Base-by-base conservation (phyloP, 2,888 invertebrate species). In the Parnassius apollo region DNA sequence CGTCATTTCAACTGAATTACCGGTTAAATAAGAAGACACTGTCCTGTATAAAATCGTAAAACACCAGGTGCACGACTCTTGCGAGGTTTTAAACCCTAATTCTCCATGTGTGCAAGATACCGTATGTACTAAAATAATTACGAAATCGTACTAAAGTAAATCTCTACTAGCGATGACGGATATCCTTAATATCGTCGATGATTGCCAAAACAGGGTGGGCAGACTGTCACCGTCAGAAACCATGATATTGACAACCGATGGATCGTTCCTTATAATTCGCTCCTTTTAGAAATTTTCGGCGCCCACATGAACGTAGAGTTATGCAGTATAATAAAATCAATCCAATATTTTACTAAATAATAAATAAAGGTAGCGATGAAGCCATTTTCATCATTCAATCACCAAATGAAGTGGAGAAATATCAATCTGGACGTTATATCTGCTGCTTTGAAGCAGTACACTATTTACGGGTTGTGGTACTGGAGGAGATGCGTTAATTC, bases 171-270 rank as follows among this genome's bases (percentile, higher is more conserved):
- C 61, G 67, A 71, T 64, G 69, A 72, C 58, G 70, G 71, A 59
- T 73, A 74, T 68, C 69, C 70, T 42, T 62, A 67, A 69, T 72
- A 71, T 65, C 61, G 69, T 44, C 67, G 69, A 60, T 12, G 45
- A 45, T 45, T 12, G 45, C 45, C 45, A 9, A 0, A 9, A 45
- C 10, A 45, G 45, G 45, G 67, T 53, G 67, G 66, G 49, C 57
- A 62, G 58, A 66, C 12, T 62, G 63, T 63, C 9, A 66, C 58
- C 13, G 59, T 68, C 56, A 42, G 62, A 59, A 60, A 66, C 54
- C n/a, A 50, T 10, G 67, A 68, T 61, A 57, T 69, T 60, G 69
- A 73, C 66, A 72, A 69, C 61, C 62, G 67, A 59, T 71, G 69
- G 72, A 58, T 45, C 11, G 1, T 2, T 45, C 45, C 18, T 4